These are phyloP conservation scores for Eremophila alpestris DNA, from an alignment of 2,797 vertebrate genomes.

Conservation along the genomic window DNA sequence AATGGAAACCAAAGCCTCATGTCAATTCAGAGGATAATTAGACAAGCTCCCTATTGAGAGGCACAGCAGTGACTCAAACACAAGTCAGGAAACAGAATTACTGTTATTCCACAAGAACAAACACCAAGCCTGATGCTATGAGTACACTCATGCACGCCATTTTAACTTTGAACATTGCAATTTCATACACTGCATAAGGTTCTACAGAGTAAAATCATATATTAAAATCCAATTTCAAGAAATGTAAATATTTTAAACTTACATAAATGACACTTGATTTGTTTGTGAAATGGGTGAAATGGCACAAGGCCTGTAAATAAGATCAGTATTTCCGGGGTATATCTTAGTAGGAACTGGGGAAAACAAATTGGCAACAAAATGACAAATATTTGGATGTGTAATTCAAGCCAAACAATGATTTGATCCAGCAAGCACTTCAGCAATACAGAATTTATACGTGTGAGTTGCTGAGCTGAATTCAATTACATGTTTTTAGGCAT, in stretches of 20 bases:
- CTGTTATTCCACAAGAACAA: not conserved
- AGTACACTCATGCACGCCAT: not conserved
- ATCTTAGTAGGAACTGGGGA: not conserved
- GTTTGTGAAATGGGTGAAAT: not conserved
- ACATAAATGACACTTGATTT: not conserved
- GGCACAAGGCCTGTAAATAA: not conserved
- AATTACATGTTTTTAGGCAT: not conserved
- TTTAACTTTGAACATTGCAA: not conserved
- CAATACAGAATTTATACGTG: not conserved
- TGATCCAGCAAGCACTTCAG: not conserved
- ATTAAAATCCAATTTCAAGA: not conserved
- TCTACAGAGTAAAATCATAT: not conserved
- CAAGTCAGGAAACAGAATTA: not conserved
- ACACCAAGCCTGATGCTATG: not conserved
- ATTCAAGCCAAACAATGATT: conserved; percentile 18
- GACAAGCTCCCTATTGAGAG: not conserved
- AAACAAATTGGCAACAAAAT: not conserved
- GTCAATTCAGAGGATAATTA: conserved; percentile 27
- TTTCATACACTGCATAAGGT: not conserved
- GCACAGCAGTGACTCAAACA: not conserved
- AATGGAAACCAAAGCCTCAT: not conserved
- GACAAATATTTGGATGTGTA: conserved; percentile 35
- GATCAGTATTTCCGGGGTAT: not conserved
- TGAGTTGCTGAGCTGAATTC: not conserved
- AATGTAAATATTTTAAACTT: conserved; percentile 9